phyloP scores from a whole-genome alignment of 2,113 vertebrate species.

The Poeciliopsis turrubarensis region DNA sequence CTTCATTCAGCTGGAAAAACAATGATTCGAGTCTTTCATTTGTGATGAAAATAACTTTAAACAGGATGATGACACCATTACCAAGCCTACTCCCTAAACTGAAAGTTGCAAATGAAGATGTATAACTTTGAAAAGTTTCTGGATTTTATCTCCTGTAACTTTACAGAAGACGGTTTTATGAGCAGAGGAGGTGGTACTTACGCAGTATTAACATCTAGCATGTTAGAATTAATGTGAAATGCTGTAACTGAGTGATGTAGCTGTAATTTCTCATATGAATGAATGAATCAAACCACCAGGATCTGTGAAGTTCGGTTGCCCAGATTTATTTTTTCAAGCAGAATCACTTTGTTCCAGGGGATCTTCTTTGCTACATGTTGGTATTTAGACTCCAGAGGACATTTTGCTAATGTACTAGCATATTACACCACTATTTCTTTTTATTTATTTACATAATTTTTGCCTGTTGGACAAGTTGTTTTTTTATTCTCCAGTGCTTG shows the following conservation, averaged over 20 bases:
- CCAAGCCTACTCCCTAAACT: too few species aligned
- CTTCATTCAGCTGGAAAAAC: background rate
- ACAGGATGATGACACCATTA: too few species aligned
- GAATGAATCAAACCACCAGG: too few species aligned
- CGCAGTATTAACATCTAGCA: background rate
- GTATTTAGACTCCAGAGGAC: background rate
- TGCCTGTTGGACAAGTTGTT: constrained; percentile 55
- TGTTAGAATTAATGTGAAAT: background rate
- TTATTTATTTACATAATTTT: background rate
- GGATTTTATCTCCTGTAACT: too few species aligned
- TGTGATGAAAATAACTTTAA: too few species aligned
- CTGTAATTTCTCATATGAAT: too few species aligned
- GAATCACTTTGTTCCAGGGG: background rate
- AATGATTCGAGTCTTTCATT: too few species aligned
- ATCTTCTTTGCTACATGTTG: background rate
- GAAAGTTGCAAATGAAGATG: too few species aligned
- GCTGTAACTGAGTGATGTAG: background rate
- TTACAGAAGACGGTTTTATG: background rate
- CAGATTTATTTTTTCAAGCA: background rate
- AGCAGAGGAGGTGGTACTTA: background rate
- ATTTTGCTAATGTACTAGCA: background rate
- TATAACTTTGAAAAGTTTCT: too few species aligned
- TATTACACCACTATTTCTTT: too few species aligned
- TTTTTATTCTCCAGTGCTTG: constrained; percentile 10
- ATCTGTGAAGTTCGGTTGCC: too few species aligned